A percentile compares a stretch with the other conserved stretches of the same genome.
Conservation (phyloP, 2,113 vertebrate genomes). For the Cottus gobio region DNA sequence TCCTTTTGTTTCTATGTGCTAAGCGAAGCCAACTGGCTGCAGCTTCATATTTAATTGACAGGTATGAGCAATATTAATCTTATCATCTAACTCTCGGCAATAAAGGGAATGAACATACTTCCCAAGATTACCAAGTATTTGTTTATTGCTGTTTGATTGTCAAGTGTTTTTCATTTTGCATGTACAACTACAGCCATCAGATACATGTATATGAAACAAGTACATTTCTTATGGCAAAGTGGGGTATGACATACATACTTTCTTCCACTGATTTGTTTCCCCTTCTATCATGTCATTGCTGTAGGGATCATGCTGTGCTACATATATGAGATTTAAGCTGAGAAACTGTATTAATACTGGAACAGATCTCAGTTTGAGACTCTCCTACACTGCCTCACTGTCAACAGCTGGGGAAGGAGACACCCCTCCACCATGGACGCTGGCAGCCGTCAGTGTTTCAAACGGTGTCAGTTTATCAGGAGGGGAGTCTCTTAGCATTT, state of each 20-base stretch:
- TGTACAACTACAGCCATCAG: not conserved
- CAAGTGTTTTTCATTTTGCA: not conserved
- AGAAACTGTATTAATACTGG: not conserved
- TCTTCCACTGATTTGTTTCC: not conserved
- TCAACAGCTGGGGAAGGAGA: constrained; percentile 6
- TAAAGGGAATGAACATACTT: not conserved
- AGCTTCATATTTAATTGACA: not conserved
- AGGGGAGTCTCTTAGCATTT: constrained; percentile 34
- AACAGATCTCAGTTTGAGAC: not conserved
- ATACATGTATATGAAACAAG: not conserved
- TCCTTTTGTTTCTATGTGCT: not conserved
- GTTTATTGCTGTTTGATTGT: not conserved
- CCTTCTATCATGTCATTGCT: not conserved
- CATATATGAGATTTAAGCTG: not conserved
- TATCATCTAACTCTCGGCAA: not conserved
- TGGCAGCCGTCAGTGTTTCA: constrained; percentile 29
- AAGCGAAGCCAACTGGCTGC: not conserved
- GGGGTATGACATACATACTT: not conserved
- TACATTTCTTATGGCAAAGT: not conserved
- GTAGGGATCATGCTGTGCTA: not conserved
- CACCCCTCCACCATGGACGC: not conserved
- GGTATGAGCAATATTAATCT: not conserved
- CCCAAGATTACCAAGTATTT: not conserved
- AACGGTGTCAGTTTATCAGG: constrained; percentile 28
- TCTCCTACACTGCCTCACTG: not conserved